phyloP scores from a whole-genome alignment of 2,888 invertebrate species.

The Acleris cristana region DNA sequence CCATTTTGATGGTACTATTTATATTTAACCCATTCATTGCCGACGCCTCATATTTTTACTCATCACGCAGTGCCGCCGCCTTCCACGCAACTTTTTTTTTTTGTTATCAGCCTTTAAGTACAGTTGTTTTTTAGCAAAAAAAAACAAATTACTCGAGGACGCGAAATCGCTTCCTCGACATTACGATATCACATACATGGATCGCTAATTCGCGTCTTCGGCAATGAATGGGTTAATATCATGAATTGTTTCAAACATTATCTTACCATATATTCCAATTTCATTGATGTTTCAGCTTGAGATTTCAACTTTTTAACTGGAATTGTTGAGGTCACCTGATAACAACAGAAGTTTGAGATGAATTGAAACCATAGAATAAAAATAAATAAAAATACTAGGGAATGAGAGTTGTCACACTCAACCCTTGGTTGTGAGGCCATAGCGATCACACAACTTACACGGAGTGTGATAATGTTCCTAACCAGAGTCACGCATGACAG shows the following conservation, averaged over 20 bases:
- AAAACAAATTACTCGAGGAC: no score
- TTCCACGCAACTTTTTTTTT: no score
- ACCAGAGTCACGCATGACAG: conserved; percentile 76
- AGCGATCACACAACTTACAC: conserved; percentile 70
- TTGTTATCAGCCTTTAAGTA: no score
- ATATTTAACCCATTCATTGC: no score
- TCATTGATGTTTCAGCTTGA: background rate
- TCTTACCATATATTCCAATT: background rate
- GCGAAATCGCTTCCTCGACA: no score
- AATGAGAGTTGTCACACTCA: conserved; percentile 65
- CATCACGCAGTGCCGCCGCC: no score
- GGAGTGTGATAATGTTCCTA: conserved; percentile 78
- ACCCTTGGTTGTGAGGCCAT: conserved; percentile 72
- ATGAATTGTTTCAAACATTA: background rate
- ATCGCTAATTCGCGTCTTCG: no score
- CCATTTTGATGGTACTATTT: no score
- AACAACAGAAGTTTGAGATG: background rate
- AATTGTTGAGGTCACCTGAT: background rate
- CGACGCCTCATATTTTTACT: no score
- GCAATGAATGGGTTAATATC: no score
- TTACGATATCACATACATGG: no score
- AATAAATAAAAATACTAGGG: background rate
- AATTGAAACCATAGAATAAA: background rate
- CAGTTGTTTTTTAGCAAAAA: no score
- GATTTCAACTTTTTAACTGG: background rate